Evolutionary conservation across 2,797 vertebrate species (phyloP), one percentile per base, ranked within the genome.

Genomic region (Myotis myotis): DNA sequence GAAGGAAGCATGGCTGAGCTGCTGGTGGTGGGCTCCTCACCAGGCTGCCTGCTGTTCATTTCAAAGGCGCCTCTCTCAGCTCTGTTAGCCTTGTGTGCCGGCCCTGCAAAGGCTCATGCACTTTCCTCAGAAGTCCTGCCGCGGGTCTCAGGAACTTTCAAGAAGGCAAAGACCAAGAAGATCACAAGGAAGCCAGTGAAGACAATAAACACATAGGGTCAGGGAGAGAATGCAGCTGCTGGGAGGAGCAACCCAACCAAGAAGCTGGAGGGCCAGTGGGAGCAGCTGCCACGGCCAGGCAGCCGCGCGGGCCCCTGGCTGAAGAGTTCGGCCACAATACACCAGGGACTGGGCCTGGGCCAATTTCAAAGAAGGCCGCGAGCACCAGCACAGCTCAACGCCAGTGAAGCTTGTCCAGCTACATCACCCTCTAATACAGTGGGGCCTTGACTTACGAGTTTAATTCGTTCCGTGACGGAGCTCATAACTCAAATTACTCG

Each of bases 341-440:
- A 99, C 99, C 99, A 99, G 0, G 99, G 99, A 72, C 99, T 99
- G 64, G 99, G 99, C 99, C 99, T 2, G 99, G 99, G 10, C 99
- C 99, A 97, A 99, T 98, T 97, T 99, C 99, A 97, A 99, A 99
- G 60, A 99, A 98, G 84, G 99, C 99, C 92, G 99, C 99, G 49
- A 99, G 99, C 44, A 98, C 98, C 57, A 99, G 99, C 96, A 99
- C 99, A 2, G 98, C 99, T 66, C 96, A 9, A 99, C 99, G 78
- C 99, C 99, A 96, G 99, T 72, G 88, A 99, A 99, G 87, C 98
- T 99, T 88, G 99, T 96, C 92, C 98, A 97, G 0, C 5, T 2
- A 25, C 97, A 92, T 0, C 0, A 1, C 96, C 70, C 98, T 98
- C 71, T 44, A 22, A 55, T 9, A 55, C 41, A 44, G 41, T 10